Conservation (phyloP, 2,797 vertebrate species). For the Lutjanus campechanus region DNA sequence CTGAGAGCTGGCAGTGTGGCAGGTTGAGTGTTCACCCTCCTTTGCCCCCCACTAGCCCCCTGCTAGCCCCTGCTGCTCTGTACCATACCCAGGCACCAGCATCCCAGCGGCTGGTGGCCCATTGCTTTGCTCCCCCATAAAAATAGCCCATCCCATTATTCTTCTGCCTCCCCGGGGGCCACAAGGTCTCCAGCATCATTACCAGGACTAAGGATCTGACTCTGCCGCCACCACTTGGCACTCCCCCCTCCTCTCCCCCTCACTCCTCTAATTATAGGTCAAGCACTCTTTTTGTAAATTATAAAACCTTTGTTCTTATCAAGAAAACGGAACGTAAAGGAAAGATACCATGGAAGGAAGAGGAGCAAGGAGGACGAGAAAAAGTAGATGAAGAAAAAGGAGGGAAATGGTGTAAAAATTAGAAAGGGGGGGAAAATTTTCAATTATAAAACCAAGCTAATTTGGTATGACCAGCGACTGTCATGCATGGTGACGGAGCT, state of each 20-base stretch:
- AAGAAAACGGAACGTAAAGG: constrained; percentile 82
- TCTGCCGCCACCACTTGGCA: constrained; percentile 91
- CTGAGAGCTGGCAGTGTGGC: constrained; percentile 88
- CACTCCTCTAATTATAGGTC: constrained; percentile 99
- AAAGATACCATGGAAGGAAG: constrained; percentile 65
- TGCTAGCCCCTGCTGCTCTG: constrained; percentile 79
- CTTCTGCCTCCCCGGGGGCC: constrained; percentile 94
- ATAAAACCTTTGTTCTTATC: constrained; percentile 99
- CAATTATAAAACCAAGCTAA: constrained; percentile 99
- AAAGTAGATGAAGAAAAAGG: constrained; percentile 60
- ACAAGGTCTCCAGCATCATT: constrained; percentile 99
- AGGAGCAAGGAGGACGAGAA: constrained; percentile 70
- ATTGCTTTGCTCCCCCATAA: constrained; percentile 93
- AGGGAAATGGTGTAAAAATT: constrained; percentile 85
- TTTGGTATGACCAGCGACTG: constrained; percentile 99
- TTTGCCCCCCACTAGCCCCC: constrained; percentile 77
- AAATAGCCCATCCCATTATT: constrained; percentile 99
- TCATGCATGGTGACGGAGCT: constrained; percentile 98
- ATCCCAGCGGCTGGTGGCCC: constrained; percentile 83
- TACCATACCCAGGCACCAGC: constrained; percentile 76
- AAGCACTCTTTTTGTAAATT: constrained; percentile 99
- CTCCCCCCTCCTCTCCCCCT: constrained; percentile 82
- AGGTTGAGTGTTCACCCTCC: constrained; percentile 77
- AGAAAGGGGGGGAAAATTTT: constrained; percentile 86
- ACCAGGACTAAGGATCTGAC: constrained; percentile 97